A percentile compares a stretch with the other conserved stretches of the same genome.
phyloP scores from a whole-genome alignment of 2,113 vertebrate species.

The Suricata suricatta region DNA sequence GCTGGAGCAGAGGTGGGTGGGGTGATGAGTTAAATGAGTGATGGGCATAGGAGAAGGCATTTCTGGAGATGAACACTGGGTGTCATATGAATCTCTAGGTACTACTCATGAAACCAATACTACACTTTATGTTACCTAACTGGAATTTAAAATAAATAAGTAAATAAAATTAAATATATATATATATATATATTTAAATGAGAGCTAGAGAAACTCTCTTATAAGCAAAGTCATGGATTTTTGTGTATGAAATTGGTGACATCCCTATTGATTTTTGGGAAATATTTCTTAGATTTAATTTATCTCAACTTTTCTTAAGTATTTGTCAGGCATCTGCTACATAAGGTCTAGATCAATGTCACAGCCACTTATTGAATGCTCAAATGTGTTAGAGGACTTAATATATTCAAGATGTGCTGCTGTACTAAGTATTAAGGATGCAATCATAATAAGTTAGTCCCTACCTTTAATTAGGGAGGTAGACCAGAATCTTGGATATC shows the following conservation, averaged over 20 bases:
- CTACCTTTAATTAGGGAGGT: neutral
- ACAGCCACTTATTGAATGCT: neutral
- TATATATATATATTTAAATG: no score
- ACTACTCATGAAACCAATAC: no score
- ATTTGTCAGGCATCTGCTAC: neutral
- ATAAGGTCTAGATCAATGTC: neutral
- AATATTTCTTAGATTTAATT: slow-evolving; percentile 13
- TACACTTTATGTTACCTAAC: no score
- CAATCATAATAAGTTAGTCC: neutral
- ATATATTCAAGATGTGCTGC: neutral
- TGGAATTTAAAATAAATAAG: no score
- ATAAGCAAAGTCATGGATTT: slow-evolving; percentile 19
- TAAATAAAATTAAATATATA: no score
- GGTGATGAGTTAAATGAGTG: no score
- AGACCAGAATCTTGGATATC: neutral
- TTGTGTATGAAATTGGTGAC: slow-evolving; percentile 43
- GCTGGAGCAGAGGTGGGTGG: no score
- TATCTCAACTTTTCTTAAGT: neutral
- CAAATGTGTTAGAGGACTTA: neutral
- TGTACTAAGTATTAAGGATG: neutral
- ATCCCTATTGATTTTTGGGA: slow-evolving; percentile 7
- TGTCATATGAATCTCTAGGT: no score
- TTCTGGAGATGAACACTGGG: no score
- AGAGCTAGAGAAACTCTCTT: neutral
- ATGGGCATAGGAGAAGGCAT: no score